Evolutionary conservation across 2,888 invertebrate species (phyloP).

Genomic region (Mycalesis mineus): DNA sequence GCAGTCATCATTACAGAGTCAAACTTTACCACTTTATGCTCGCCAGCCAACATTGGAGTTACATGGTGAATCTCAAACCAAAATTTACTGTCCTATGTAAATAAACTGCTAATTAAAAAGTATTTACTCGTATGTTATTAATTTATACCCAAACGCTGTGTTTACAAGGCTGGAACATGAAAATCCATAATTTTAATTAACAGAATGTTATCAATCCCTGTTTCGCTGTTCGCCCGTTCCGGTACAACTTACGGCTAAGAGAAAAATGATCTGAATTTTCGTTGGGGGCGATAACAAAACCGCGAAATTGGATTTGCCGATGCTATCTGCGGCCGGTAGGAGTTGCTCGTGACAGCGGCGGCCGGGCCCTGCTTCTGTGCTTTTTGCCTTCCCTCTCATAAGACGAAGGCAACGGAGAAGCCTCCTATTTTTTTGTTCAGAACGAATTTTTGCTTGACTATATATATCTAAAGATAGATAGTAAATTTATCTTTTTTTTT

Average conservation of each 20-base stretch:
- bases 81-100: too few relatives aligned
- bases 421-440: background rate
- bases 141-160: too few relatives aligned
- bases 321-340: constrained; percentile 62
- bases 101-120: too few relatives aligned
- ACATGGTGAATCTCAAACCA: too few relatives aligned
- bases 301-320: constrained; percentile 77
- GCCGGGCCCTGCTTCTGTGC: constrained; percentile 35
- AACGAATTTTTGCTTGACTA: too few relatives aligned
- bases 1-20: too few relatives aligned
- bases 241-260: constrained; percentile 9
- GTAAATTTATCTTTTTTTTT: too few relatives aligned
- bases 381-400: constrained; percentile 36
- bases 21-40: too few relatives aligned
- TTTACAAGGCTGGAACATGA: background rate
- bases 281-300: constrained; percentile 69
- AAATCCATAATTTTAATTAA: constrained; percentile 6
- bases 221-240: background rate
- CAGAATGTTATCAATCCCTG: constrained; percentile 1
- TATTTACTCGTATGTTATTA: too few relatives aligned
- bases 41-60: too few relatives aligned
- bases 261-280: constrained; percentile 62
- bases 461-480: too few relatives aligned
- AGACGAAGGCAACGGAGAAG: constrained; percentile 5
- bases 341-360: constrained; percentile 45